These are phyloP conservation scores for Saxidomus purpurata DNA, from an alignment of 1,140 invertebrate genomes.

Conservation along the genomic window DNA sequence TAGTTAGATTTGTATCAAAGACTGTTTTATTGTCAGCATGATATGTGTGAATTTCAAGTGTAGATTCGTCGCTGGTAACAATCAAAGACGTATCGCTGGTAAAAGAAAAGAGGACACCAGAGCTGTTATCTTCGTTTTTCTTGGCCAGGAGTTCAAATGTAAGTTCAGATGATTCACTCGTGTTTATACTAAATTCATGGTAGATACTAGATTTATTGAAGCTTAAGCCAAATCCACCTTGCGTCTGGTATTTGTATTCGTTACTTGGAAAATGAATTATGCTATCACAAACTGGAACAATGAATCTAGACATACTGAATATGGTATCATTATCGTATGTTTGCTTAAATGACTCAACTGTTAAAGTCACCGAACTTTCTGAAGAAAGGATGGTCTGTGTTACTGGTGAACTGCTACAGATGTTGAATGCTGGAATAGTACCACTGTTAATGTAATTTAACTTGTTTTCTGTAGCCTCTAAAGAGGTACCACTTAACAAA, in stretches of 20 bases:
- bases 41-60: constrained; percentile 52
- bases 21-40: constrained; percentile 21
- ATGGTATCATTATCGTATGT: constrained; percentile 23
- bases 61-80: constrained; percentile 24
- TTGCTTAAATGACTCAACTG: not conserved
- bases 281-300: constrained; percentile 65
- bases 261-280: constrained; percentile 68
- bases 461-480: constrained; percentile 10
- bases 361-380: constrained; percentile 23
- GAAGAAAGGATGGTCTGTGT: not conserved
- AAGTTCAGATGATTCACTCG: constrained; percentile 22
- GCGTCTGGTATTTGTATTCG: constrained; percentile 52
- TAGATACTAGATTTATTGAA: constrained; percentile 66
- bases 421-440: constrained; percentile 9
- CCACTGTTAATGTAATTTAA: constrained; percentile 32
- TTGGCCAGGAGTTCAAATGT: constrained; percentile 71
- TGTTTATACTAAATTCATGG: constrained; percentile 61
- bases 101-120: constrained; percentile 71
- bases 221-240: constrained; percentile 68
- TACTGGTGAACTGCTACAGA: constrained; percentile 38
- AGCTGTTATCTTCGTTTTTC: constrained; percentile 27
- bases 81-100: constrained; percentile 48
- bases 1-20: constrained; percentile 43
- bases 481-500: constrained; percentile 59
- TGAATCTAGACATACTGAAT: constrained; percentile 35